Conservation (phyloP, 2,113 vertebrate genomes). For the Sinocyclocheilus grahami region DNA sequence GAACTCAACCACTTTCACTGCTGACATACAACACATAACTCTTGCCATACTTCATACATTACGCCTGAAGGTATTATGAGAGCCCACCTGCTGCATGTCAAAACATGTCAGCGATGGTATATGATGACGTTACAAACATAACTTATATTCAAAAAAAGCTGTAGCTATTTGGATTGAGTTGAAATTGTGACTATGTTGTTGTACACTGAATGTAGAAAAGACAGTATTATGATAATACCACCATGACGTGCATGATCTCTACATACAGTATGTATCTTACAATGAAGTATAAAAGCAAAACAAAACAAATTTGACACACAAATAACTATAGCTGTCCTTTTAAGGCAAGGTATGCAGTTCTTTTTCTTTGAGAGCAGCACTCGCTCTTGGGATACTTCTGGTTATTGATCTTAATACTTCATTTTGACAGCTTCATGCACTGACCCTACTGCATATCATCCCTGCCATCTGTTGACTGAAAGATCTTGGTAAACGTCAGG, state of each 20-base stretch:
- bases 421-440: slow-evolving; percentile 26
- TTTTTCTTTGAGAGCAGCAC: neutral
- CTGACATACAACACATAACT: slow-evolving; percentile 12
- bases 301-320: neutral
- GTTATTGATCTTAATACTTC: slow-evolving; percentile 24
- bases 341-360: neutral
- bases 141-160: neutral
- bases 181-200: neutral
- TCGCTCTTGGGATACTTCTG: neutral
- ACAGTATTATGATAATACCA: neutral
- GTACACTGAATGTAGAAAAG: neutral
- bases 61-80: neutral
- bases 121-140: neutral
- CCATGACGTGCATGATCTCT: neutral
- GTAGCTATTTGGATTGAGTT: neutral
- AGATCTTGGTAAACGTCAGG: neutral
- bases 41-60: neutral
- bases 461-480: neutral
- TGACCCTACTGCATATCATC: neutral
- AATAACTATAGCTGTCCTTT: neutral
- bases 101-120: slow-evolving; percentile 1
- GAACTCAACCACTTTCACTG: neutral
- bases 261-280: neutral
- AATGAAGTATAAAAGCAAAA: neutral
- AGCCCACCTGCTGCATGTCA: slow-evolving; percentile 6